Conservation (phyloP, 2,113 vertebrate species). For the Vidua macroura region DNA sequence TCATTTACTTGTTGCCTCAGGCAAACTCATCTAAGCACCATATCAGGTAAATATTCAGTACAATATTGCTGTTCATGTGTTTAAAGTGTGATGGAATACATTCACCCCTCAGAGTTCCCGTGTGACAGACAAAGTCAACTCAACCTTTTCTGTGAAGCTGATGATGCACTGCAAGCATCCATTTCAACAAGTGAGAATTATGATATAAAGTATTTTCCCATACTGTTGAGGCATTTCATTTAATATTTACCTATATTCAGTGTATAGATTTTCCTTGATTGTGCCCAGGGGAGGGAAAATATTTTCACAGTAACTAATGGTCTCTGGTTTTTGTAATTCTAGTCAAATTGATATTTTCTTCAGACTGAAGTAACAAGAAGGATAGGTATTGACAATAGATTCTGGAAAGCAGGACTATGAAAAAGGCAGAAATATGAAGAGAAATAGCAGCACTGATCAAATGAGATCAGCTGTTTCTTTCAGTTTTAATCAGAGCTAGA, state of each 20-base stretch:
- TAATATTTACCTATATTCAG: neutral
- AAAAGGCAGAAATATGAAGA: neutral
- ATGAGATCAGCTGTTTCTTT: neutral
- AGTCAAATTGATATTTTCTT: neutral
- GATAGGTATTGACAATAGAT: neutral
- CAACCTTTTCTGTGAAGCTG: neutral
- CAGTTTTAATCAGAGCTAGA: neutral
- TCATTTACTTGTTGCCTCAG: neutral
- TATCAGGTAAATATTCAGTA: neutral
- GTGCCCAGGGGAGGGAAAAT: neutral
- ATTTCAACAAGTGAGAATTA: neutral
- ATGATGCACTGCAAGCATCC: neutral
- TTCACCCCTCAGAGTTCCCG: neutral
- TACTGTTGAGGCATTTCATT: neutral
- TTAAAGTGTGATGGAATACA: neutral
- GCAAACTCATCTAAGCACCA: neutral
- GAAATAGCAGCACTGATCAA: neutral
- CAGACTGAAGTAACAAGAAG: neutral
- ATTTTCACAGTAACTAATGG: neutral
- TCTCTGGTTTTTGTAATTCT: neutral
- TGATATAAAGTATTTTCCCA: neutral
- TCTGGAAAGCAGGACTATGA: neutral
- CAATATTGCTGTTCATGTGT: neutral
- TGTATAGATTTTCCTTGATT: neutral
- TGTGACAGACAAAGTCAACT: neutral